These are phyloP conservation scores for Acrobasis repandana DNA, from an alignment of 2,888 invertebrate species.

Conservation along the genomic window DNA sequence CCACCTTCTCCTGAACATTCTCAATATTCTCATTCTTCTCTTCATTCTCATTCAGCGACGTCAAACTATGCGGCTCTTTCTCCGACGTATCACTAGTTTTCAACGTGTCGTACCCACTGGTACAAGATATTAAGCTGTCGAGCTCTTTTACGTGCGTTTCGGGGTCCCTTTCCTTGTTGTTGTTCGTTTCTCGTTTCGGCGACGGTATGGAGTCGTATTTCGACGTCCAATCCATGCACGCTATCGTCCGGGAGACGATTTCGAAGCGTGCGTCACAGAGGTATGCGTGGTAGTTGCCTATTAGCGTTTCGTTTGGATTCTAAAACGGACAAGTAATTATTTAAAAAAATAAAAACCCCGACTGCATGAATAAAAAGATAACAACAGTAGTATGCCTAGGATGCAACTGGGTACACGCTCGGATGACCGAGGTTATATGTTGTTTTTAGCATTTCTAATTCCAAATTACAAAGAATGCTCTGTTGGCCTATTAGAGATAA, in stretches of 20 bases:
- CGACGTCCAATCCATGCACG: slow-evolving; percentile 91
- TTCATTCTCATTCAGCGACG: slow-evolving; percentile 58
- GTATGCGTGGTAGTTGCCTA: slow-evolving; percentile 93
- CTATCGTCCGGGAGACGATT: slow-evolving; percentile 88
- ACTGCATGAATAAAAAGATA: too few species aligned
- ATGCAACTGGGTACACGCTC: too few species aligned
- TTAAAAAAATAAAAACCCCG: too few species aligned
- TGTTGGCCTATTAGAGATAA: too few species aligned
- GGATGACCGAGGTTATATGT: too few species aligned
- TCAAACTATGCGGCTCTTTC: slow-evolving; percentile 64
- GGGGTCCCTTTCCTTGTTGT: slow-evolving; percentile 67
- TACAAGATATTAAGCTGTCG: slow-evolving; percentile 73
- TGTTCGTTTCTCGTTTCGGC: slow-evolving; percentile 64
- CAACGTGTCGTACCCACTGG: slow-evolving; percentile 71
- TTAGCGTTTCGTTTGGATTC: slow-evolving; percentile 86
- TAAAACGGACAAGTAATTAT: slow-evolving; percentile 39
- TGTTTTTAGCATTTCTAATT: too few species aligned
- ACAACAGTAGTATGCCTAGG: too few species aligned
- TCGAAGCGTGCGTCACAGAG: slow-evolving; percentile 92
- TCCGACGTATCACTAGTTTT: slow-evolving; percentile 57
- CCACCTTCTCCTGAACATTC: slow-evolving; percentile 53
- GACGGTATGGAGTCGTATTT: slow-evolving; percentile 87
- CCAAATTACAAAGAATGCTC: too few species aligned
- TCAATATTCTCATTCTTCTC: slow-evolving; percentile 54
- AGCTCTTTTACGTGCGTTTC: slow-evolving; percentile 59